phyloP scores from a whole-genome alignment of 2,113 vertebrate species.

The Morone chrysops region DNA sequence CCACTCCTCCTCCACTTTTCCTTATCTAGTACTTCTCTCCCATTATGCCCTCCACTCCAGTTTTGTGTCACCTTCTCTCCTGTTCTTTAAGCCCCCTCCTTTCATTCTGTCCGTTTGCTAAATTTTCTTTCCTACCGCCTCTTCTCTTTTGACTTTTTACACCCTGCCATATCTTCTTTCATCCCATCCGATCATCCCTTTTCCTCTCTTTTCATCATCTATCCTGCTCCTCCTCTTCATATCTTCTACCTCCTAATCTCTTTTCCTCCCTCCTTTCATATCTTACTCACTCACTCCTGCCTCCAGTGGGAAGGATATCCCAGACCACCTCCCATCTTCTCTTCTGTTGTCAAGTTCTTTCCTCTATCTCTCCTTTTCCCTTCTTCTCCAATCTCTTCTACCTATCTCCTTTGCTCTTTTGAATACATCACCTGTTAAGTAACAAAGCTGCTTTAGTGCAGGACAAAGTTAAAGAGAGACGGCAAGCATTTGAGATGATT shows the following conservation, averaged over 20 bases:
- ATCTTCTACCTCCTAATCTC: too few relatives aligned
- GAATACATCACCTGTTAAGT: conserved; percentile 27
- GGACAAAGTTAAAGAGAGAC: conserved; percentile 36
- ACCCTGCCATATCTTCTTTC: not conserved
- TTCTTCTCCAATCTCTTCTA: conserved; percentile 7
- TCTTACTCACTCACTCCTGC: not conserved
- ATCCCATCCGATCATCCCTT: not conserved
- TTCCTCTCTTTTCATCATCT: not conserved
- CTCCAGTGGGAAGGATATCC: not conserved
- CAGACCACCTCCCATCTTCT: not conserved
- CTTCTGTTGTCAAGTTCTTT: not conserved
- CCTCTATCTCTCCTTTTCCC: not conserved
- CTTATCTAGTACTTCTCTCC: not conserved
- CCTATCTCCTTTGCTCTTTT: not conserved
- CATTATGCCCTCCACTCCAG: not conserved
- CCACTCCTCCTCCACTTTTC: not conserved
- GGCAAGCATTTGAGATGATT: conserved; percentile 16
- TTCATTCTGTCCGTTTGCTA: not conserved
- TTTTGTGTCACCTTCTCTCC: not conserved
- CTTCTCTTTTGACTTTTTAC: not conserved
- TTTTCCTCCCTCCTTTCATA: not conserved
- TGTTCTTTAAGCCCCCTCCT: not conserved
- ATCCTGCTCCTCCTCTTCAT: not conserved
- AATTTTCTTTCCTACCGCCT: not conserved
- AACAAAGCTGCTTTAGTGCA: conserved; percentile 30